Conservation (phyloP, 2,797 vertebrate species). For the Pitangus sulphuratus region DNA sequence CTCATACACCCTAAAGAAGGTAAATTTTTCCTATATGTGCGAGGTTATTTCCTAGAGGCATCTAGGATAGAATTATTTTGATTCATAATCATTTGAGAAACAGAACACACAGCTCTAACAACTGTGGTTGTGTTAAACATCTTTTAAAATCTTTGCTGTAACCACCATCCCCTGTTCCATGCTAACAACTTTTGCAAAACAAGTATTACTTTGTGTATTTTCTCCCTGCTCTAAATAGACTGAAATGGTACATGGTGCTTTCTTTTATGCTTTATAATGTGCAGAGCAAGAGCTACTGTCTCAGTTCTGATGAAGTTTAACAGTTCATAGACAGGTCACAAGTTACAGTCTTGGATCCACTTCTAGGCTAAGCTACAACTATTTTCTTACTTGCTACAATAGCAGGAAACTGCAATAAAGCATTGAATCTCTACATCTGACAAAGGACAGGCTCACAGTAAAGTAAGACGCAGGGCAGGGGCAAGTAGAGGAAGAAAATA, state of each 20-base stretch:
- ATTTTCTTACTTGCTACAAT: background rate
- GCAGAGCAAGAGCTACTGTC: background rate
- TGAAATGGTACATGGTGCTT: background rate
- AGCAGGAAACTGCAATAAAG: background rate
- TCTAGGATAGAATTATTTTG: background rate
- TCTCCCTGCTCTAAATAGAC: background rate
- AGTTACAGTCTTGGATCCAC: background rate
- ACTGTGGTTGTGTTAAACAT: background rate
- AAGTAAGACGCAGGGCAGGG: fast-evolving
- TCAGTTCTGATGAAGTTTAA: background rate
- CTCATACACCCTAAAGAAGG: background rate
- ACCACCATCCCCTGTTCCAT: background rate
- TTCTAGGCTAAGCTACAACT: background rate
- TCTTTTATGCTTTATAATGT: background rate
- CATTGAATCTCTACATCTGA: background rate
- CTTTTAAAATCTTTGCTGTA: background rate
- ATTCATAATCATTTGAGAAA: background rate
- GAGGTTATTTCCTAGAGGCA: background rate
- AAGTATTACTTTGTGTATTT: background rate
- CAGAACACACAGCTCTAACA: background rate
- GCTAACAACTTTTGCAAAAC: background rate
- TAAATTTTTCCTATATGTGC: background rate
- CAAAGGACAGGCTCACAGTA: background rate
- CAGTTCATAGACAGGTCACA: background rate
- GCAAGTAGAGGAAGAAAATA: fast-evolving